These are phyloP conservation scores for Psittacara wagleri DNA, from an alignment of 2,113 vertebrate species.

Conservation along the genomic window DNA sequence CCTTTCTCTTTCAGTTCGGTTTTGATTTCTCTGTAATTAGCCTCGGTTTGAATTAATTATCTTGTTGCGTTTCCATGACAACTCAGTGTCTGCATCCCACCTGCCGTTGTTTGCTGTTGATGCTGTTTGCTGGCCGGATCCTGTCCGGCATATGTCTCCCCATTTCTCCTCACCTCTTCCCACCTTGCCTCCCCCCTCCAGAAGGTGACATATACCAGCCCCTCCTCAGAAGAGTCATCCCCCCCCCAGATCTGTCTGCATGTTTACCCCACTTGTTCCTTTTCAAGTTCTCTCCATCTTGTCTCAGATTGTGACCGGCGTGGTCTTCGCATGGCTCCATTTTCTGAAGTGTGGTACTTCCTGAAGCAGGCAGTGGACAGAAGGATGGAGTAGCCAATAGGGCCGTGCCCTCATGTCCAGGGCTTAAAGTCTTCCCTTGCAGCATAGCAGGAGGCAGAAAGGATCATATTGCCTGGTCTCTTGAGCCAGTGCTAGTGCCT, in stretches of 20 bases:
- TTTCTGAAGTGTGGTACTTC: constrained; percentile 52
- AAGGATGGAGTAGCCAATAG: neutral
- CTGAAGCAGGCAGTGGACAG: neutral
- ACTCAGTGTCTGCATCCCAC: constrained; percentile 71
- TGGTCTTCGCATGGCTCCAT: constrained; percentile 74
- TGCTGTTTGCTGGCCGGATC: constrained; percentile 70
- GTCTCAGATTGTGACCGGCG: constrained; percentile 66
- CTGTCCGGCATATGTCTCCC: constrained; percentile 52
- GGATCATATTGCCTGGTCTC: neutral
- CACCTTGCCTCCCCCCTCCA: constrained; percentile 50
- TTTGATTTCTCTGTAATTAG: constrained; percentile 72
- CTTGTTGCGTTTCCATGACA: constrained; percentile 83
- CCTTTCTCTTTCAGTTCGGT: constrained; percentile 50
- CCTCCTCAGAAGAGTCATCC: constrained; percentile 25
- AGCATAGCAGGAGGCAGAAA: neutral
- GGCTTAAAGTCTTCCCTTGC: neutral
- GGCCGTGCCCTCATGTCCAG: neutral
- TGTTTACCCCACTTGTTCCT: constrained; percentile 61
- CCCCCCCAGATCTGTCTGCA: constrained; percentile 73
- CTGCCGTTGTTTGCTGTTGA: constrained; percentile 72
- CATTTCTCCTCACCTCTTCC: constrained; percentile 68
- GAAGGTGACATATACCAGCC: constrained; percentile 35
- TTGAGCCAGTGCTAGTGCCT: neutral
- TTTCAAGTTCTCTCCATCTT: constrained; percentile 65
- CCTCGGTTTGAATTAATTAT: constrained; percentile 75